Evolutionary conservation across 2,113 vertebrate genomes (phyloP).

Genomic region (Choloepus hoffmanni): DNA sequence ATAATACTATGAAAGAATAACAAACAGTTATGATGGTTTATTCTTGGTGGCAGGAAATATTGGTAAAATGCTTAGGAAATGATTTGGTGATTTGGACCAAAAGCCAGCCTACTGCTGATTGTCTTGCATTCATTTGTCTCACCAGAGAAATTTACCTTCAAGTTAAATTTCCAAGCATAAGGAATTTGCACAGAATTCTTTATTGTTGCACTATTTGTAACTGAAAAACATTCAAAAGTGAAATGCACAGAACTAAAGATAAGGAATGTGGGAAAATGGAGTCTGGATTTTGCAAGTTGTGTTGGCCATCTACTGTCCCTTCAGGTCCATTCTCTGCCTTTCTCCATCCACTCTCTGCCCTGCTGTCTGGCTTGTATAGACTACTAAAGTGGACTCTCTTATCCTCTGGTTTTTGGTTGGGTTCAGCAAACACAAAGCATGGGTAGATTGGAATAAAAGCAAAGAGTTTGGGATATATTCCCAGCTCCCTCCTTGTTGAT

Average conservation of each 20-base stretch:
- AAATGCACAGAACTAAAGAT: not conserved
- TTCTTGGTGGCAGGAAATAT: not conserved
- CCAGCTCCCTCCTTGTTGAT: not conserved
- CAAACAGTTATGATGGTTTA: not conserved
- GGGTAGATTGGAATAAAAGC: not conserved
- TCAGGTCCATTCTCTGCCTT: no score
- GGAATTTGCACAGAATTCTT: not conserved
- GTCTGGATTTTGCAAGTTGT: not conserved
- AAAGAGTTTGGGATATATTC: not conserved
- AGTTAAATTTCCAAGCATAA: not conserved
- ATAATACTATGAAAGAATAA: not conserved
- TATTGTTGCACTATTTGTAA: not conserved
- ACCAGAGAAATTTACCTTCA: not conserved
- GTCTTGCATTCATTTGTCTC: not conserved
- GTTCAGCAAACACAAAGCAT: not conserved
- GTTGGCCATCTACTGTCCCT: not conserved
- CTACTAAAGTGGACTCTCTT: not conserved
- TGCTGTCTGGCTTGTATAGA: not conserved
- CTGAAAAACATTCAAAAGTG: not conserved
- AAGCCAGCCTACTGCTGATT: not conserved
- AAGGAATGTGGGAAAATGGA: not conserved
- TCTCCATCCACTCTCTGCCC: not conserved
- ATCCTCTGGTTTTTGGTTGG: not conserved
- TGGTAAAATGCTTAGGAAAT: not conserved
- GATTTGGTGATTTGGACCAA: not conserved